phyloP scores from a whole-genome alignment of 2,888 invertebrate genomes.

The Apocheima hispidaria region DNA sequence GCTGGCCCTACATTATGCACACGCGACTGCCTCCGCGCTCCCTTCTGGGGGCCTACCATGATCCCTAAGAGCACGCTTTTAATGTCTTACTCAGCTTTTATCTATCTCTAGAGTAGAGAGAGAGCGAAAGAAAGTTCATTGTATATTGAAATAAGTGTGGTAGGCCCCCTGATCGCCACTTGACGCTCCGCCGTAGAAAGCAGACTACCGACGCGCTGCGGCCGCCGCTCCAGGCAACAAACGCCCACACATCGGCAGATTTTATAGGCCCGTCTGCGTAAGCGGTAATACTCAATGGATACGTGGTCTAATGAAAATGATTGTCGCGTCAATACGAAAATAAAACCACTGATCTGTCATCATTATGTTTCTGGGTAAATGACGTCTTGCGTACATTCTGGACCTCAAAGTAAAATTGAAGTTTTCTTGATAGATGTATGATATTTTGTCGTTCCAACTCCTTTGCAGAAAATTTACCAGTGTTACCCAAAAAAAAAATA shows the following conservation, averaged over 20 bases:
- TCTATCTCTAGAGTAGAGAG: neutral
- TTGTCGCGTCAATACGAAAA: conserved; percentile 1
- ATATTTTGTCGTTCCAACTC: too few relatives aligned
- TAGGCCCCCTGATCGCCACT: conserved; percentile 4
- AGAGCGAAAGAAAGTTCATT: neutral
- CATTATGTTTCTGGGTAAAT: too few relatives aligned
- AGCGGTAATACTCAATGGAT: conserved; percentile 15
- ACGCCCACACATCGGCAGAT: conserved; percentile 16
- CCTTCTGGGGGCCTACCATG: conserved; percentile 54
- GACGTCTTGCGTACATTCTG: too few relatives aligned
- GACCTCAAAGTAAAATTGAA: neutral
- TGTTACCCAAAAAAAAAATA: neutral
- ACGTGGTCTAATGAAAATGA: conserved; percentile 3
- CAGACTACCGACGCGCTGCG: conserved; percentile 51
- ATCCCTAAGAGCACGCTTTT: neutral
- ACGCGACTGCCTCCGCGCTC: conserved; percentile 67
- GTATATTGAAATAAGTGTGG: neutral
- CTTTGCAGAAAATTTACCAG: too few relatives aligned
- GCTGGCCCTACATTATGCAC: conserved; percentile 73
- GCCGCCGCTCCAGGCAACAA: conserved; percentile 43
- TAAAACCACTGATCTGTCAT: neutral
- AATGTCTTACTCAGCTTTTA: neutral
- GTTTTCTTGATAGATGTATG: neutral
- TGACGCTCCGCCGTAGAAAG: neutral
- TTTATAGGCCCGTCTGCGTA: conserved; percentile 14